A percentile compares a stretch with the other conserved stretches of the same genome.
phyloP scores from a whole-genome alignment of 2,797 vertebrate genomes.

The Liparis tanakae region DNA sequence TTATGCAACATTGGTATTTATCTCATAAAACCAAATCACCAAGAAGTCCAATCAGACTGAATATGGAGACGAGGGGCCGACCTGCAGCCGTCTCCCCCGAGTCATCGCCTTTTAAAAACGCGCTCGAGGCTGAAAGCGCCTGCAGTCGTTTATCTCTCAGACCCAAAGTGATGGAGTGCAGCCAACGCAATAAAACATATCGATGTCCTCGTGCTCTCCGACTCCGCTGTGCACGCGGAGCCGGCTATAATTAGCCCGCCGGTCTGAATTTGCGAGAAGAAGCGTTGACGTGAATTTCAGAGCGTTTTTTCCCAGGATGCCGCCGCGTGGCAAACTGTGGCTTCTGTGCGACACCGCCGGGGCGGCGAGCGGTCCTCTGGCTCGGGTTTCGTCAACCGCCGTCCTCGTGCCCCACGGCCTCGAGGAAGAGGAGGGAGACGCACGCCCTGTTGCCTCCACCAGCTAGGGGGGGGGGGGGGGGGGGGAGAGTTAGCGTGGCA shows the following conservation, averaged over 20 bases:
- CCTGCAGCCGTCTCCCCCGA: too few relatives aligned
- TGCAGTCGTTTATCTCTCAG: background rate
- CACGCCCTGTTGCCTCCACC: too few relatives aligned
- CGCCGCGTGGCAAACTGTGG: constrained; percentile 4
- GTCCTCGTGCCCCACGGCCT: background rate
- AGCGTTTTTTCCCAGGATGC: constrained; percentile 37
- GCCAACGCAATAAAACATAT: constrained; percentile 4
- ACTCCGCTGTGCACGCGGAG: constrained; percentile 14
- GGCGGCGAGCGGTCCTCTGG: background rate
- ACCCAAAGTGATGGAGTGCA: background rate
- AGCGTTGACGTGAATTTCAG: constrained; percentile 5
- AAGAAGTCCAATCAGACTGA: background rate
- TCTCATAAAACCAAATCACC: background rate
- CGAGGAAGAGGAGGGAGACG: background rate
- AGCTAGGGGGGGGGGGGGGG: too few relatives aligned
- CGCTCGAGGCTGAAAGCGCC: background rate
- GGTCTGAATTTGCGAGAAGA: constrained; percentile 15
- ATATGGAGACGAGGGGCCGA: background rate
- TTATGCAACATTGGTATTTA: background rate
- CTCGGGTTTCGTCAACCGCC: background rate
- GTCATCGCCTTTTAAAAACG: background rate
- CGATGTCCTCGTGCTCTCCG: background rate
- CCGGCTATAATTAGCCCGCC: constrained; percentile 23
- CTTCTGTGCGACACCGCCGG: constrained; percentile 1
- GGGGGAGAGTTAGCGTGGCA: constrained; percentile 3